These are phyloP conservation scores for Pollenia amentaria DNA, from an alignment of 2,888 invertebrate species.

Conservation along the genomic window DNA sequence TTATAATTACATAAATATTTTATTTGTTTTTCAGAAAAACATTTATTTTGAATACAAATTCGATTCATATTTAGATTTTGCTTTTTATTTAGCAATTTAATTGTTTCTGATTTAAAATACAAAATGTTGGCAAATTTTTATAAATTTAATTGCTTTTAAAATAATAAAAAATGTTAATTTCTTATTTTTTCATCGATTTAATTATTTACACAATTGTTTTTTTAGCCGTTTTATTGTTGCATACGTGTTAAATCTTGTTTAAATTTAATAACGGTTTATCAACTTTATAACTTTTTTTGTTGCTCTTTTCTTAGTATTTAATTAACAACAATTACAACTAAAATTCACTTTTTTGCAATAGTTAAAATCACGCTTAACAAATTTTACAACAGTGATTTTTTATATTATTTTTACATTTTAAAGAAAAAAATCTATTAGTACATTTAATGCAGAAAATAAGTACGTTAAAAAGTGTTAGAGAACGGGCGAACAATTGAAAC, in stretches of 20 bases:
- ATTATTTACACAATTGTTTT: background rate
- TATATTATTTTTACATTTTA: background rate
- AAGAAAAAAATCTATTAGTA: too few species aligned
- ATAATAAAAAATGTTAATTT: background rate
- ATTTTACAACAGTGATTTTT: background rate
- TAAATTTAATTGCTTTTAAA: background rate
- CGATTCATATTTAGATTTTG: background rate
- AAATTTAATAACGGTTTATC: constrained; percentile 17
- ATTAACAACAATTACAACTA: background rate
- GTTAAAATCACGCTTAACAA: background rate
- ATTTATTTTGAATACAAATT: too few species aligned
- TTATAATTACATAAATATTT: too few species aligned
- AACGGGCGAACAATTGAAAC: background rate
- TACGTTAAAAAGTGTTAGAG: background rate
- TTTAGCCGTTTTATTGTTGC: background rate
- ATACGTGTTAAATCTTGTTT: constrained; percentile 3
- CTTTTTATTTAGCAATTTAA: background rate
- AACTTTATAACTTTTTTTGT: background rate
- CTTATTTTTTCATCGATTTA: background rate
- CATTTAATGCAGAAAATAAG: background rate
- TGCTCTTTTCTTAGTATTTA: background rate
- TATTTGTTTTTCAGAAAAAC: too few species aligned
- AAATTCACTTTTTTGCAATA: background rate
- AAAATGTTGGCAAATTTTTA: background rate
- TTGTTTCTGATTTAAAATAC: too few species aligned